Evolutionary conservation across 2,113 vertebrate genomes (phyloP), one percentile per base, ranked within the genome.

Genomic region (Bagarius yarrelli): DNA sequence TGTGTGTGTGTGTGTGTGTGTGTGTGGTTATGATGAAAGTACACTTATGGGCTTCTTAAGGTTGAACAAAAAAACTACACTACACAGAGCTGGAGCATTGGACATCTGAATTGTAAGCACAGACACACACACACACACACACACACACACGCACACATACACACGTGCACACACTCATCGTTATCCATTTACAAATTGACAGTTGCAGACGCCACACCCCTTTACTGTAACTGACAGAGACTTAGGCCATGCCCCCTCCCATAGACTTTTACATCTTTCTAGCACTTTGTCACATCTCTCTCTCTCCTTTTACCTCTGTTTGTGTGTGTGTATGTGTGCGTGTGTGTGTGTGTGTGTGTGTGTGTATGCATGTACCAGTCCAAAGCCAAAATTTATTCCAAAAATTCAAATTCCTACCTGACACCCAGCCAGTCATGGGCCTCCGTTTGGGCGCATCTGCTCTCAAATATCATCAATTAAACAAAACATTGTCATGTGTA

Each of bases 381-480:
- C 44, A 47, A 78, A 64, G 80, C 55, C 53, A 8, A 12, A 14
- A 27, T 83, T 30, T 57, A 64, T 79, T 76, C 44, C 50, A 27
- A 53, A 53, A 59, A 82, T 36, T 23, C 30, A 63, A 79, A 76
- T 69, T 64, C 34, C 78, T 66, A n/a, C 12, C 61, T 76, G 78
- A 78, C 79, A 64, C 13, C 50, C 44, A 69, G 61, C 75, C 81
- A 63, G 75, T 78, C 67, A 83, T n/a, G 13, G 77, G 32, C 66
- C 69, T 83, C 25, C 19, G 56, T 60, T 60, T 66, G 53, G 27
- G 32, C 57, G 74, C 70, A 47, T 80, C 77, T 78, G 72, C 74
- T 80, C 27, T 56, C 59, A 44, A 79, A 63, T n/a, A 67, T 40
- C 76, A 73, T 69, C 80, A 80, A 79, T 87, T 76, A 87, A 86